A percentile compares a stretch with the other conserved stretches of the same genome.
phyloP scores from a whole-genome alignment of 2,888 invertebrate species.

The Dynastes tityus region DNA sequence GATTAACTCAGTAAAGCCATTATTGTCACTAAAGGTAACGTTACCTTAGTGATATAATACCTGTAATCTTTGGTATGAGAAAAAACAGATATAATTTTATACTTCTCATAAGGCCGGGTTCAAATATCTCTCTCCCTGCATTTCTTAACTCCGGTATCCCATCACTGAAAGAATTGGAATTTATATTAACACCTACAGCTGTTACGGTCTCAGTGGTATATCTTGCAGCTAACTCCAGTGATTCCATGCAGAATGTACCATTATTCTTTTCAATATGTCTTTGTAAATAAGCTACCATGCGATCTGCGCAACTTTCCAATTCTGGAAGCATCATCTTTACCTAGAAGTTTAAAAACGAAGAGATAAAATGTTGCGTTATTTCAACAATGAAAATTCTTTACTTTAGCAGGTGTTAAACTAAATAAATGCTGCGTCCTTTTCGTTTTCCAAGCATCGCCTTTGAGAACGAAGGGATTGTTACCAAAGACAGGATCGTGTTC shows the following conservation, averaged over 20 bases:
- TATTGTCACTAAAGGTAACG: background rate
- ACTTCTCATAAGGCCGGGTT: constrained; percentile 22
- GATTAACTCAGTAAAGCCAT: too few species aligned
- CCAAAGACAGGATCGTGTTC: constrained; percentile 67
- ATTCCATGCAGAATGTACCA: constrained; percentile 33
- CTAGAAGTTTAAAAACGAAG: constrained; percentile 31
- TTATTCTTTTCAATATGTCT: constrained; percentile 34
- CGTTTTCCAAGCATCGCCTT: constrained; percentile 69
- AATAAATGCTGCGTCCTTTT: constrained; percentile 70
- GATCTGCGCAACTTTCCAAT: constrained; percentile 67
- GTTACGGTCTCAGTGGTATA: constrained; percentile 49
- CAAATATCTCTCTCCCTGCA: constrained; percentile 44
- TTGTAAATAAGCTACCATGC: constrained; percentile 65
- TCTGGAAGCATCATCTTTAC: constrained; percentile 70
- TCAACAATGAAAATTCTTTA: constrained; percentile 47
- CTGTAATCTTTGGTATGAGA: constrained; percentile 40
- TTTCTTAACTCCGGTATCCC: constrained; percentile 27
- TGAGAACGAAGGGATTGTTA: constrained; percentile 68
- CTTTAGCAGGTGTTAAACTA: constrained; percentile 69
- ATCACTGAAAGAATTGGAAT: constrained; percentile 44
- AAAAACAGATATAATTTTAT: constrained; percentile 36
- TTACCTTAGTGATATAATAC: constrained; percentile 29
- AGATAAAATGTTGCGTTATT: background rate
- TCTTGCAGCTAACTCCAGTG: constrained; percentile 43
- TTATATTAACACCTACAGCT: constrained; percentile 33